These are phyloP conservation scores for Clarias macrocephalus DNA, from an alignment of 2,113 vertebrate genomes.

Conservation along the genomic window DNA sequence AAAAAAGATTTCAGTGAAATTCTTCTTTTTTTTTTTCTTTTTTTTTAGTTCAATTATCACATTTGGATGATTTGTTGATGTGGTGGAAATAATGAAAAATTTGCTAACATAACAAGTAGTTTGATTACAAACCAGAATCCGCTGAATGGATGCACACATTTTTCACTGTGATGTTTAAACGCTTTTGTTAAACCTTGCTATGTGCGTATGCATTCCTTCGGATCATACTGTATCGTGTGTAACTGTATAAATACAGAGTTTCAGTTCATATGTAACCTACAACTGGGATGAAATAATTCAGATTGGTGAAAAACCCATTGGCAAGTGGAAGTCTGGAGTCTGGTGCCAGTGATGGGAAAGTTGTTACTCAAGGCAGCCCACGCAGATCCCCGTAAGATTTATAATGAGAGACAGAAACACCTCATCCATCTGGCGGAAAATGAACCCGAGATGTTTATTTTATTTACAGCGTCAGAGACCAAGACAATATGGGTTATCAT, in stretches of 20 bases:
- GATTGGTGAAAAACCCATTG: not conserved
- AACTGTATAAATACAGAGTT: not conserved
- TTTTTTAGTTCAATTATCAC: not conserved
- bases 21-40: not conserved
- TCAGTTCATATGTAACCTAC: not conserved
- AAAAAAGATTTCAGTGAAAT: not conserved
- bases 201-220: not conserved
- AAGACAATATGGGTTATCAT: conserved; percentile 56
- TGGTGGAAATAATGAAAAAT: not conserved
- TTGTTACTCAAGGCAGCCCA: conserved; percentile 22
- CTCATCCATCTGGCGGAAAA: conserved; percentile 61
- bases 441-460: conserved; percentile 57
- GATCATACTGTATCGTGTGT: not conserved
- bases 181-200: not conserved
- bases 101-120: not conserved
- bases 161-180: not conserved
- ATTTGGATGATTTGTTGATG: not conserved
- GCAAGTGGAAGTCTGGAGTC: conserved; percentile 11
- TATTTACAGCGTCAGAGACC: conserved; percentile 51
- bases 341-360: conserved; percentile 27
- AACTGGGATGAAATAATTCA: not conserved
- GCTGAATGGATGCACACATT: not conserved
- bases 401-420: conserved; percentile 49
- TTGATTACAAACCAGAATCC: not conserved
- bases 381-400: conserved; percentile 46